Conservation (phyloP, 2,113 vertebrate species). For the Silurus meridionalis region DNA sequence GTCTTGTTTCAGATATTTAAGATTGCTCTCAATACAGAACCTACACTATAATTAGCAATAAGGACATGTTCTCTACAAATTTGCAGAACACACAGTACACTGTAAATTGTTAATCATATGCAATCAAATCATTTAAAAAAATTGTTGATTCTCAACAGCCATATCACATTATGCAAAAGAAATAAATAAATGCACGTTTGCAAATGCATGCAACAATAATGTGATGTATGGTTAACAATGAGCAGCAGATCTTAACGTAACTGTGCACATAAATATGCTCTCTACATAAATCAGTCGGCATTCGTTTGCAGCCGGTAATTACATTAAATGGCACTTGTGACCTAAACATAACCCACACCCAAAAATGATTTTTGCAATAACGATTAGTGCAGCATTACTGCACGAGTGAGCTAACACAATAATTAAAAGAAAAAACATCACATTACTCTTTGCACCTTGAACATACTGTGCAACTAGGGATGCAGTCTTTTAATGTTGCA, state of each 20-base stretch:
- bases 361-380: background rate
- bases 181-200: background rate
- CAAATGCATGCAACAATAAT: background rate
- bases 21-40: background rate
- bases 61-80: background rate
- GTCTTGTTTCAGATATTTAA: background rate
- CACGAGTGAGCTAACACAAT: background rate
- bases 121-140: background rate
- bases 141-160: background rate
- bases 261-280: conserved; percentile 13
- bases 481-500: background rate
- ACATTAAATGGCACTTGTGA: conserved; percentile 1
- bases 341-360: conserved; percentile 4
- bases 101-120: background rate
- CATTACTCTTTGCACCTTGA: background rate
- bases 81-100: background rate
- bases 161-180: background rate
- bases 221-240: background rate
- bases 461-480: background rate
- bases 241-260: background rate
- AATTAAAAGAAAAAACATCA: background rate
- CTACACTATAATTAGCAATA: background rate
- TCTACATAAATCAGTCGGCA: background rate
- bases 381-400: background rate
- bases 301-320: background rate